Percentiles rank a stretch among this genome's conserved stretches.
These are phyloP conservation scores for Oscheius sp. DNA, from an alignment of 2,888 invertebrate species.

Conservation along the genomic window DNA sequence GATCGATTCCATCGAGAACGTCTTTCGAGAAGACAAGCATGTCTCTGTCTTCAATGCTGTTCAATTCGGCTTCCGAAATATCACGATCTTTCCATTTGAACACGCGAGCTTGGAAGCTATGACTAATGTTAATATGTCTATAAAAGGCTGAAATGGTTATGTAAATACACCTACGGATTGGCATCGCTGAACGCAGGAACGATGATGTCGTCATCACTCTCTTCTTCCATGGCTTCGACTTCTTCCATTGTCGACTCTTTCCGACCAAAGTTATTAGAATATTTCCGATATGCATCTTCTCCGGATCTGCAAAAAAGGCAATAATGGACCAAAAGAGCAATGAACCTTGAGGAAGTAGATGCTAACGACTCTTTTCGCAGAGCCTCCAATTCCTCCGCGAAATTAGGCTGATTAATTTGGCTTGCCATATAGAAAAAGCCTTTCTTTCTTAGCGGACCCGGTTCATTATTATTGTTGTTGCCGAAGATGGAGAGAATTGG, in stretches of 20 bases:
- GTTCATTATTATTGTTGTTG: constrained; percentile 6
- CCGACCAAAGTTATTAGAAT: constrained; percentile 1
- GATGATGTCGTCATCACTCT: constrained; percentile 34
- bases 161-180: constrained; percentile 40
- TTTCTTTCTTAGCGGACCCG: constrained; percentile 48
- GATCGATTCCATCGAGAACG: constrained; percentile 57
- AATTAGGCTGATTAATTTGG: constrained; percentile 37
- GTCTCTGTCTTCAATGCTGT: constrained; percentile 63
- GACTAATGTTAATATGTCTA: constrained; percentile 55
- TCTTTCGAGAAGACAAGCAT: constrained; percentile 58
- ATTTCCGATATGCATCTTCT: constrained; percentile 22
- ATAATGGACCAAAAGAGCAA: neutral
- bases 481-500: neutral
- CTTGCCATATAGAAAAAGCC: constrained; percentile 49
- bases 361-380: constrained; percentile 64
- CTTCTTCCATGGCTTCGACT: constrained; percentile 43
- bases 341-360: constrained; percentile 12
- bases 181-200: constrained; percentile 38
- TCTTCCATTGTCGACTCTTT: constrained; percentile 36
- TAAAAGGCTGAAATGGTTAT: constrained; percentile 5
- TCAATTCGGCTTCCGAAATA: constrained; percentile 53
- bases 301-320: constrained; percentile 6
- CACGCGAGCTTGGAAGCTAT: constrained; percentile 64
- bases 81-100: constrained; percentile 67
- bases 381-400: constrained; percentile 59